Evolutionary conservation across 2,797 vertebrate genomes (phyloP).

Genomic region (Bucorvus abyssinicus): DNA sequence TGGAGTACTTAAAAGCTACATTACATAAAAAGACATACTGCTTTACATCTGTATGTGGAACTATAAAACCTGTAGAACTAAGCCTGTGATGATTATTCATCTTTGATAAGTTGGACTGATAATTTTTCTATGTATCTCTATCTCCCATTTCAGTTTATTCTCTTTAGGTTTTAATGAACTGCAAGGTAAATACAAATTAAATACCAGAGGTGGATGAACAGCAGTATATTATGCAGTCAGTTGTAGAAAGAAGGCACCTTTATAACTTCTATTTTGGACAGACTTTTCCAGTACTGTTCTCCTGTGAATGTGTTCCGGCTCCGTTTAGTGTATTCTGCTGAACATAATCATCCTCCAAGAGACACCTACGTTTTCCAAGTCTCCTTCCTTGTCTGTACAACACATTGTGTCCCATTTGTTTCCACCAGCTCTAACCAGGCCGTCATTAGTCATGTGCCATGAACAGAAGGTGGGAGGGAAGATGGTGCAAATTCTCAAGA

Average conservation of each 20-base stretch:
- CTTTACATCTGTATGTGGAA: not conserved
- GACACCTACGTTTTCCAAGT: slow-evolving; percentile 4
- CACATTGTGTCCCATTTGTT: slow-evolving; percentile 25
- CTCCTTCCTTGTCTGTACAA: slow-evolving; percentile 3
- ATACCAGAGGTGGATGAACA: not conserved
- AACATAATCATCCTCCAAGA: not conserved
- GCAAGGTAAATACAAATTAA: not conserved
- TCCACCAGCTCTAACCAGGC: slow-evolving; percentile 46
- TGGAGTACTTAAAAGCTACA: not conserved
- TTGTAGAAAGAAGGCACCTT: slow-evolving; percentile 5
- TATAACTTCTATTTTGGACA: not conserved
- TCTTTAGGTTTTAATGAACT: not conserved
- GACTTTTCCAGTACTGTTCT: not conserved
- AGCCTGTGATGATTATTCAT: not conserved
- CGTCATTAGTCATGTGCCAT: slow-evolving; percentile 53
- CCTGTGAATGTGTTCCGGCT: not conserved
- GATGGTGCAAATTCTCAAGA: not conserved
- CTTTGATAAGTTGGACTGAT: not conserved
- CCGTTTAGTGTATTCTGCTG: not conserved
- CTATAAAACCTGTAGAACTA: not conserved
- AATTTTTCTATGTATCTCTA: not conserved
- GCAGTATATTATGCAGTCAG: not conserved
- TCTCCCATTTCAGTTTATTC: slow-evolving; percentile 18
- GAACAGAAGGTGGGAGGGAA: slow-evolving; percentile 34
- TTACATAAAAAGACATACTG: not conserved